A percentile compares a stretch with the other conserved stretches of the same genome.
Conservation (phyloP, 2,797 vertebrate species). For the Picus viridis region DNA sequence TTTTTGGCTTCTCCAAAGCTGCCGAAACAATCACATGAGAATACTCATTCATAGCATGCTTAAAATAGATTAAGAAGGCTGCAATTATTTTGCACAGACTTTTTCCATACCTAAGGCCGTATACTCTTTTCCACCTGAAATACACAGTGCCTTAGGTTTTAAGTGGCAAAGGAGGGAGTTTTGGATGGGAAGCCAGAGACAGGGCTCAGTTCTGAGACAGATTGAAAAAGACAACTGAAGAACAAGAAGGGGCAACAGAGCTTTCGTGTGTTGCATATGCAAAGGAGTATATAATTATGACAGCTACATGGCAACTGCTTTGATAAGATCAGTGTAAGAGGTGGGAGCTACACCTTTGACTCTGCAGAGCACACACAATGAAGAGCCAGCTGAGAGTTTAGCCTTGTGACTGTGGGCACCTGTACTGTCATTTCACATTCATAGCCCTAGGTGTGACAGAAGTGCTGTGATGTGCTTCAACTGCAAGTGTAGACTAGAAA, state of each 20-base stretch:
- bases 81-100: background rate
- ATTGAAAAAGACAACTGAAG: background rate
- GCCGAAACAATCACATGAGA: background rate
- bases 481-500: background rate
- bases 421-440: background rate
- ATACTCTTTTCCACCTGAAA: background rate
- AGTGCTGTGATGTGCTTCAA: background rate
- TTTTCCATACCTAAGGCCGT: background rate
- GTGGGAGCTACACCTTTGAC: background rate
- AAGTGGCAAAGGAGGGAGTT: background rate
- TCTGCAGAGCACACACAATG: background rate
- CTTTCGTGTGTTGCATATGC: rapidly evolving
- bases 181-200: background rate
- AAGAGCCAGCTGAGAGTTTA: background rate
- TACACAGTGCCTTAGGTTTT: background rate
- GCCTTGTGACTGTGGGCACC: background rate
- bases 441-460: background rate
- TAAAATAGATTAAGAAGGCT: background rate
- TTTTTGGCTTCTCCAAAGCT: background rate
- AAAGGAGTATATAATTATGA: background rate
- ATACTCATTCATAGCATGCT: background rate
- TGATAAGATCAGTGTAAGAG: background rate
- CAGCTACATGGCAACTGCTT: background rate
- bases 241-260: background rate
- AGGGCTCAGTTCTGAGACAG: background rate